Evolutionary conservation across 2,113 vertebrate species (phyloP).

Genomic region (Colaptes auratus): DNA sequence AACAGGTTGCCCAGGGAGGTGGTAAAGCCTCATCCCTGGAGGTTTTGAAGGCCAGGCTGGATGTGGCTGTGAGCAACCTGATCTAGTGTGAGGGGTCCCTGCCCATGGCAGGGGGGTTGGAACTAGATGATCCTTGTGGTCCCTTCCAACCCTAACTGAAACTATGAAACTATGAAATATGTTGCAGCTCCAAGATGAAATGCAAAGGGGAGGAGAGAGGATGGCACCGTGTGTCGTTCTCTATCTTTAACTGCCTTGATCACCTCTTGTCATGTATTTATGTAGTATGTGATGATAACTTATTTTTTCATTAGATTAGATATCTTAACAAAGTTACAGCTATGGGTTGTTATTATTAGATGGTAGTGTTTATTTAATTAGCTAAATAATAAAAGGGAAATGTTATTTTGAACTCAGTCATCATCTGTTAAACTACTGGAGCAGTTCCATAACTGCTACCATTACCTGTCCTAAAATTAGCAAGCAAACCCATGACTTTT

Average conservation of each 20-base stretch:
- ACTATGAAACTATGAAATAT: not conserved
- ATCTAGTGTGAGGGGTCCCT: too few species aligned
- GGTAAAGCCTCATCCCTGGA: too few species aligned
- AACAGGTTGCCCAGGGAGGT: too few species aligned
- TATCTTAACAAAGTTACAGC: not conserved
- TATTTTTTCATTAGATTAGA: not conserved
- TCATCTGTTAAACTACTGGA: not conserved
- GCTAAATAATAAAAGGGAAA: not conserved
- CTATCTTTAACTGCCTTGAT: not conserved
- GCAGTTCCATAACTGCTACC: not conserved
- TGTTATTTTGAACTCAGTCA: not conserved
- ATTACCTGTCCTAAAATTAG: not conserved
- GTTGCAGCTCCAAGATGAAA: not conserved
- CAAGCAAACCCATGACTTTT: not conserved
- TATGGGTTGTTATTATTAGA: not conserved
- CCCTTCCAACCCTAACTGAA: too few species aligned
- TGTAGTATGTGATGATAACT: not conserved
- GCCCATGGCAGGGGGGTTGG: too few species aligned
- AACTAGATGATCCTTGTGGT: too few species aligned
- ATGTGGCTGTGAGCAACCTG: too few species aligned
- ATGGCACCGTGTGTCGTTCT: not conserved
- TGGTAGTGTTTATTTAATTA: not conserved
- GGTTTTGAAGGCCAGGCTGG: too few species aligned
- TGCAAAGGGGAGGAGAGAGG: not conserved
- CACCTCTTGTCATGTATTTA: not conserved